Evolutionary conservation across 1,140 invertebrate species (phyloP), one percentile per base, ranked within the genome.

Genomic region (Habropoda laboriosa): DNA sequence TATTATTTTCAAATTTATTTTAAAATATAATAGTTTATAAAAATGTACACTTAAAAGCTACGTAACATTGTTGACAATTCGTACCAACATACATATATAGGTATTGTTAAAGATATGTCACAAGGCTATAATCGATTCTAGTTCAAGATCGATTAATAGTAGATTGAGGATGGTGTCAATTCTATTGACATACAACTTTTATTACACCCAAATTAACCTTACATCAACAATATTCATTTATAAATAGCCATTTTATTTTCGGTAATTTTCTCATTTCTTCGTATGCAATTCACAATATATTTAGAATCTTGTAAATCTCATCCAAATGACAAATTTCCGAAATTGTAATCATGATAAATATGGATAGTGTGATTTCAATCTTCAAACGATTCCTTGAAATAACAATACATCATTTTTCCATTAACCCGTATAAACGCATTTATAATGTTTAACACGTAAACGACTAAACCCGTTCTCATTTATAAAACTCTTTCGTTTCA

Each of bases 41-140:
- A n/a, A n/a, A n/a, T n/a, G n/a, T n/a, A n/a, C n/a, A 66, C n/a
- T 42, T 68, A 51, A 38, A 32, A 10, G 18, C 16, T 42, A 70
- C 10, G 12, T 53, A 63, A 40, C 18, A 30, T 35, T 72, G 21
- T 60, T 60, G 40, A 35, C 27, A 71, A 32, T 30, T 18, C 38
- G 7, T n/a, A n/a, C n/a, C 12, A 2, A 13, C 12, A 49, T 49
- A 49, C 16, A 45, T 42, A 40, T 68, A 38, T 32, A 45, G n/a
- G 24, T 30, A 71, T 24, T 40, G 12, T 45, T 63, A 16, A 30
- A 32, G 30, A 49, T 35, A 27, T 40, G 16, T 40, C 16, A 30
- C 10, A 58, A 68, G 30, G 27, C 45, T 49, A 68, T 13, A 13
- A 77, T 49, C 30, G 38, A 67, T 66, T 42, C 24, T 74, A 58